Conservation (phyloP, 2,888 invertebrate species). For the Dolichopus griseipennis region DNA sequence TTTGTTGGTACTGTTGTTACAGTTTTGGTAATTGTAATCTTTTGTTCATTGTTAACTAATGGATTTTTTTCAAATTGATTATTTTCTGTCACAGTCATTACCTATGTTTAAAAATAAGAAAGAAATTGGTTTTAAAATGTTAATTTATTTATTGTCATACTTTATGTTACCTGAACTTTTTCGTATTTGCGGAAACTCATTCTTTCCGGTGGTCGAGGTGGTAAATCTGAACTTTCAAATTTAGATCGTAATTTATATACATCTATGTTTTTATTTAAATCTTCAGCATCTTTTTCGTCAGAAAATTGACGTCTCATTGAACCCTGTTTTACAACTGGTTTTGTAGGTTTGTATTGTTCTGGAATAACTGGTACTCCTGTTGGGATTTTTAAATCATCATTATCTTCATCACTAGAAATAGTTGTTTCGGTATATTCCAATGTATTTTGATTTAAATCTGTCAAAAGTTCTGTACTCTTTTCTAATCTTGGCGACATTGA, state of each 20-base stretch:
- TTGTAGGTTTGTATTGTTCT: conserved; percentile 25
- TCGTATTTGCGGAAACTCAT: background rate
- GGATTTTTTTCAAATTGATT: background rate
- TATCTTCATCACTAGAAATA: background rate
- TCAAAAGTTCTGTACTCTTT: background rate
- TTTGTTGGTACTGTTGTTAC: background rate
- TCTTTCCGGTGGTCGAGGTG: background rate
- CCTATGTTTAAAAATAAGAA: background rate
- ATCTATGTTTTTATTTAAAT: conserved; percentile 31
- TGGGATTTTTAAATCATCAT: conserved; percentile 20
- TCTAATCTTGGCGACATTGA: background rate
- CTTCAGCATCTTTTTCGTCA: conserved; percentile 36
- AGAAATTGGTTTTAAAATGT: background rate
- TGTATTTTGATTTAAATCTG: background rate
- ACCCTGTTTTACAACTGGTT: conserved; percentile 37
- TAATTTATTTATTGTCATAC: background rate
- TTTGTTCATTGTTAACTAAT: background rate
- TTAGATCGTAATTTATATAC: conserved; percentile 39
- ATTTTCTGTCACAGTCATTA: background rate
- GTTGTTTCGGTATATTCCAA: no score
- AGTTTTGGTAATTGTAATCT: background rate
- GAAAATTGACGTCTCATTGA: conserved; percentile 36
- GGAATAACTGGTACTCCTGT: conserved; percentile 20
- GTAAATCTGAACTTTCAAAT: conserved; percentile 27
- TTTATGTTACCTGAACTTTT: background rate